These are phyloP conservation scores for Vireo griseus DNA, from an alignment of 2,797 vertebrate species.

Conservation along the genomic window DNA sequence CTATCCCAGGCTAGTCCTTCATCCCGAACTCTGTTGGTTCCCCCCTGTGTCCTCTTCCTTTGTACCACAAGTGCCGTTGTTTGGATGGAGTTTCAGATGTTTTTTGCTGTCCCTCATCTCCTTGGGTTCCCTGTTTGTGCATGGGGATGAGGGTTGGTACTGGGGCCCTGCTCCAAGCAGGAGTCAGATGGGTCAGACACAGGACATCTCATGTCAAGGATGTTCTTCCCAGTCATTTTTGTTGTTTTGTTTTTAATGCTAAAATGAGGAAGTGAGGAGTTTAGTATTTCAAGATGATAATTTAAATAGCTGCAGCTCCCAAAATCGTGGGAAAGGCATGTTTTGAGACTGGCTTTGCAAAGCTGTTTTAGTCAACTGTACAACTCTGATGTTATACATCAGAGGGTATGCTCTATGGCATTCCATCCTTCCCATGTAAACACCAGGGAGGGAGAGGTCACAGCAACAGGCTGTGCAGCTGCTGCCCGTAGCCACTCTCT, in stretches of 20 bases:
- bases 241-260: not conserved
- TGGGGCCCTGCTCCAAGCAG: not conserved
- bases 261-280: not conserved
- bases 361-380: not conserved
- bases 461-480: not conserved
- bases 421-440: not conserved
- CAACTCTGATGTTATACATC: too few species aligned
- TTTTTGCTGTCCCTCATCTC: not conserved
- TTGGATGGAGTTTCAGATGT: not conserved
- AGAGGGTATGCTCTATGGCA: not conserved
- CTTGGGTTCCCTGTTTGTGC: not conserved
- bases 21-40: not conserved
- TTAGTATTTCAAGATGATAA: not conserved
- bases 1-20: not conserved
- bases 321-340: not conserved
- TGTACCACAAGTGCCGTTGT: not conserved
- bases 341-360: not conserved
- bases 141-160: not conserved
- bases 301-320: not conserved
- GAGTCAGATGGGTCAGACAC: not conserved
- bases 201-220: not conserved
- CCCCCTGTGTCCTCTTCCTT: not conserved
- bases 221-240: not conserved
- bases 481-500: not conserved
- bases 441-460: not conserved